A percentile compares a stretch with the other conserved stretches of the same genome.
Evolutionary conservation across 2,797 vertebrate genomes (phyloP).

Genomic region (Remorina albescens): DNA sequence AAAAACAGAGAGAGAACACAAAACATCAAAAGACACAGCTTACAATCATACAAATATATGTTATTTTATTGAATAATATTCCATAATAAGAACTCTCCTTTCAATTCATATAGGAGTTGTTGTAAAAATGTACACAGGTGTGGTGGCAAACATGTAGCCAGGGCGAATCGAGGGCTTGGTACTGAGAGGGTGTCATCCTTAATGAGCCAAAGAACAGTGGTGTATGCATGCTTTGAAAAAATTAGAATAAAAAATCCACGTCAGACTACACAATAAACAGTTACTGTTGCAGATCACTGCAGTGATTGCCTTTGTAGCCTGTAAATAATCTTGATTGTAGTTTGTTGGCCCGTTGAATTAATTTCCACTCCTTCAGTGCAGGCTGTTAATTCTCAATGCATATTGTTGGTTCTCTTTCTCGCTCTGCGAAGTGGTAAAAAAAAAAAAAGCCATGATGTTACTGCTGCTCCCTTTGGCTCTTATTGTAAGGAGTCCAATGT

Average conservation of each 20-base stretch:
- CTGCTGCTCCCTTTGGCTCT: conserved; percentile 61
- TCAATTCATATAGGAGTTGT: conserved; percentile 74
- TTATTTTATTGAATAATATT: conserved; percentile 87
- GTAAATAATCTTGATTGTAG: conserved; percentile 63
- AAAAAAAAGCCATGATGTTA: conserved; percentile 28
- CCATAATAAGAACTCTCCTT: conserved; percentile 80
- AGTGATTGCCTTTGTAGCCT: conserved; percentile 56
- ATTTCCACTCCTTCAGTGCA: conserved; percentile 63
- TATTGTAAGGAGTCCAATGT: conserved; percentile 65
- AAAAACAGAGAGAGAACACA: conserved; percentile 10
- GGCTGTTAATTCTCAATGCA: conserved; percentile 69
- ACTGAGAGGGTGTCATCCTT: conserved; percentile 65
- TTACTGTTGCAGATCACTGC: conserved; percentile 65
- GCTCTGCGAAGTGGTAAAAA: conserved; percentile 51
- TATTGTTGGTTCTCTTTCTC: conserved; percentile 74
- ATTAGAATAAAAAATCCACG: conserved; percentile 47
- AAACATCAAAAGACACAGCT: conserved; percentile 50
- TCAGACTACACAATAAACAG: conserved; percentile 52
- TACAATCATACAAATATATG: conserved; percentile 90
- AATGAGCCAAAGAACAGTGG: conserved; percentile 68
- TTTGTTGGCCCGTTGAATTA: conserved; percentile 47
- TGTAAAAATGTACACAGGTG: conserved; percentile 83
- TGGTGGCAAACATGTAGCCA: conserved; percentile 71
- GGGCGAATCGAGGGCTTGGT: conserved; percentile 72
- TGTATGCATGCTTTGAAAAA: conserved; percentile 79